Conservation (phyloP, 2,113 vertebrate genomes). For the Choloepus hoffmanni region DNA sequence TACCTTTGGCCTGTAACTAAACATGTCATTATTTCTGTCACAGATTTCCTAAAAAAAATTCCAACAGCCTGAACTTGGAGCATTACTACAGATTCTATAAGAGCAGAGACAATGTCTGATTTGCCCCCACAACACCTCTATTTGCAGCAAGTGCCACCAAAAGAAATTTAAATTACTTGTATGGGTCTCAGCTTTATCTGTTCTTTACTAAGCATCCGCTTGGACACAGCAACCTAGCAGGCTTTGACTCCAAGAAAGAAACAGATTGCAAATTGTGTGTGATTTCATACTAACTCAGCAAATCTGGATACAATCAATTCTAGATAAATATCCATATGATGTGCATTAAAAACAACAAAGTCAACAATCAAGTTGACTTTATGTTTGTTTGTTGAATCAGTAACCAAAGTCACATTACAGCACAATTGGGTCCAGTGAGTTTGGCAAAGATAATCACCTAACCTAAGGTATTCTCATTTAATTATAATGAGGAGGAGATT, state of each 20-base stretch:
- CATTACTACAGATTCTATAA: neutral
- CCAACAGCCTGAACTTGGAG: neutral
- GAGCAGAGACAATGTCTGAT: neutral
- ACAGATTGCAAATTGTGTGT: neutral
- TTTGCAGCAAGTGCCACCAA: neutral
- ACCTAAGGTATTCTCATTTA: neutral
- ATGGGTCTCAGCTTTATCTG: neutral
- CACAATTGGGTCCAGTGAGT: neutral
- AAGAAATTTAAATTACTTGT: neutral
- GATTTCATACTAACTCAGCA: neutral
- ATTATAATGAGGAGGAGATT: neutral
- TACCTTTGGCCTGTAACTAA: neutral
- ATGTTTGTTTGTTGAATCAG: neutral
- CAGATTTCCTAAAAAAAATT: neutral
- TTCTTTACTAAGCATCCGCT: neutral
- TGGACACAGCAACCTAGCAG: neutral
- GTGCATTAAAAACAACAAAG: slow-evolving; percentile 24
- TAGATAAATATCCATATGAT: neutral
- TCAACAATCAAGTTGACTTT: neutral
- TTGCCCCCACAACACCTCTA: neutral
- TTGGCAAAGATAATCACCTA: neutral
- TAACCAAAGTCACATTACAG: neutral
- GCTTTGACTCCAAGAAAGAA: neutral
- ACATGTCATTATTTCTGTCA: neutral
- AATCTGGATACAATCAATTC: neutral